A percentile compares a stretch with the other conserved stretches of the same genome.
Evolutionary conservation across 1,140 invertebrate genomes (phyloP).

Genomic region (Harpegnathos saltator): DNA sequence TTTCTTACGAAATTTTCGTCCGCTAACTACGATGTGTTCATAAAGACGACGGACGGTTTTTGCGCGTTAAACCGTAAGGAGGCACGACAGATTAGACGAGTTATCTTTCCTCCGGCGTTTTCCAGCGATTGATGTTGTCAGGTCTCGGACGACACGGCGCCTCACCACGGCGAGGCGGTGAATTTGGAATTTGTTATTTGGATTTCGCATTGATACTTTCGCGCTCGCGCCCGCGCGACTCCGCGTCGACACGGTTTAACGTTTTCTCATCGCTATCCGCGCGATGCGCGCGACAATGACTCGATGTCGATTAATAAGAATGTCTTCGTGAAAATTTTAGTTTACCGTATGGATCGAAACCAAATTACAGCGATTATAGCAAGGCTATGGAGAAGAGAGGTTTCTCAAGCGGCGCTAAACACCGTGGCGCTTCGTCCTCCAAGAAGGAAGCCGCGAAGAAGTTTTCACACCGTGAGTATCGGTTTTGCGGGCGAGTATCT

Average conservation of each 20-base stretch:
- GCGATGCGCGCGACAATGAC: neutral
- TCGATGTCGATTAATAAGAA: slow-evolving; percentile 19
- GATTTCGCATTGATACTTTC: too few species aligned
- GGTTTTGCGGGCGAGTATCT: neutral
- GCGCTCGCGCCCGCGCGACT: too few species aligned
- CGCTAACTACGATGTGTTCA: too few species aligned
- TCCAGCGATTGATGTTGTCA: too few species aligned
- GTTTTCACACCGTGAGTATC: slow-evolving; percentile 82
- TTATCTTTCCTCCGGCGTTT: too few species aligned
- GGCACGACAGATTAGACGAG: too few species aligned
- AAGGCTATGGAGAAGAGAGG: slow-evolving; percentile 81
- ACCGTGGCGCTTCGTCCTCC: slow-evolving; percentile 80
- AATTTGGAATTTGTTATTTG: too few species aligned
- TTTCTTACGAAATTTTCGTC: neutral
- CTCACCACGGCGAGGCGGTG: too few species aligned
- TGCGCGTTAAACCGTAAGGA: too few species aligned
- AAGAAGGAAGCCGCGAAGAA: slow-evolving; percentile 84
- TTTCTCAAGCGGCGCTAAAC: slow-evolving; percentile 79
- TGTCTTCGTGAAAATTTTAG: slow-evolving; percentile 75
- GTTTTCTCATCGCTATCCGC: neutral
- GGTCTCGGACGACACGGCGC: too few species aligned
- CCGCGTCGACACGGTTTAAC: neutral
- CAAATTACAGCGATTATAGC: slow-evolving; percentile 85
- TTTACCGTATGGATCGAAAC: slow-evolving; percentile 87
- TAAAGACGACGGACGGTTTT: too few species aligned